phyloP scores from a whole-genome alignment of 2,113 vertebrate genomes.

The Vicugna pacos region DNA sequence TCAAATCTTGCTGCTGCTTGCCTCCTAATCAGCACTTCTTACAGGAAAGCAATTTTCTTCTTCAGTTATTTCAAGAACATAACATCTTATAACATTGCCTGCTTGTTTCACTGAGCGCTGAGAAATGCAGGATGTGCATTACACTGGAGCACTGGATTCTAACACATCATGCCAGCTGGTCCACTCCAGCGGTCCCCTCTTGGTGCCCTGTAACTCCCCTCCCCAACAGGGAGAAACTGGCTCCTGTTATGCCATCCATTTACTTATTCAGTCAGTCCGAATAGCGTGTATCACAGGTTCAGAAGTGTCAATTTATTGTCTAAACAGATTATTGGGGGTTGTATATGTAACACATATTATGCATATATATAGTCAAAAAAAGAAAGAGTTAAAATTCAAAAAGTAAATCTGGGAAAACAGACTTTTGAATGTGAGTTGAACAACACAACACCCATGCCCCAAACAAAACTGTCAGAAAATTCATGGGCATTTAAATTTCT shows the following conservation, averaged over 20 bases:
- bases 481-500: background rate
- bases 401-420: background rate
- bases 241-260: background rate
- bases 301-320: background rate
- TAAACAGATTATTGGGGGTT: background rate
- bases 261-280: background rate
- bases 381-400: background rate
- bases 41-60: background rate
- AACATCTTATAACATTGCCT: background rate
- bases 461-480: conserved; percentile 17
- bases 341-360: background rate
- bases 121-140: background rate
- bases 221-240: background rate
- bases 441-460: background rate
- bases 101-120: background rate
- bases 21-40: background rate
- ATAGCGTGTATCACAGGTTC: background rate
- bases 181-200: background rate
- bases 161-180: too few relatives aligned
- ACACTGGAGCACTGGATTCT: background rate
- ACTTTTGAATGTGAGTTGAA: background rate
- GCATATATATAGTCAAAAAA: background rate
- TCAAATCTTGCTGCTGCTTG: background rate
- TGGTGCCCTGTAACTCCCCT: background rate
- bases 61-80: background rate